A percentile compares a stretch with the other conserved stretches of the same genome.
These are phyloP conservation scores for Oenanthe oenanthe DNA, from an alignment of 2,113 vertebrate species.

Conservation along the genomic window DNA sequence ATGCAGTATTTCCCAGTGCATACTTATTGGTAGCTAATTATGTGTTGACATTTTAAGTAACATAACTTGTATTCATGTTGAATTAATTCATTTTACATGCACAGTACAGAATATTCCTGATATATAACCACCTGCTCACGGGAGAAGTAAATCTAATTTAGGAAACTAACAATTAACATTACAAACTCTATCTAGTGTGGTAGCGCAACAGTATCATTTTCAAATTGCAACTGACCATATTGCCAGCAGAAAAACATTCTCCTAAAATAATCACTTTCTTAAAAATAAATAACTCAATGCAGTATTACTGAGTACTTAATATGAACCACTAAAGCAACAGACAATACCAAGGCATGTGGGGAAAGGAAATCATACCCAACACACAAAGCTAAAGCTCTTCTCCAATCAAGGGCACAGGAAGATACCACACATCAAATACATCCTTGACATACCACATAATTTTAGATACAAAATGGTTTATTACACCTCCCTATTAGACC, in stretches of 20 bases:
- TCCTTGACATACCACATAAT: background rate
- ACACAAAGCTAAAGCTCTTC: background rate
- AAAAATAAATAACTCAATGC: background rate
- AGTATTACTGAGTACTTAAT: background rate
- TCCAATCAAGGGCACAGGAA: background rate
- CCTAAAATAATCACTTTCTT: background rate
- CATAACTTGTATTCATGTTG: background rate
- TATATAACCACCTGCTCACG: background rate
- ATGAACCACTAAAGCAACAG: background rate
- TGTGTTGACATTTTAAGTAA: background rate
- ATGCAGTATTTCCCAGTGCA: background rate
- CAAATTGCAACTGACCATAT: background rate
- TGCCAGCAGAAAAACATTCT: background rate
- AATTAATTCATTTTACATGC: background rate
- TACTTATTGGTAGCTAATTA: background rate
- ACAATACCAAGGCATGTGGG: background rate
- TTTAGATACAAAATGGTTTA: background rate
- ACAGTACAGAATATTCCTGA: background rate
- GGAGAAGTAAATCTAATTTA: background rate
- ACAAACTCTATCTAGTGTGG: background rate
- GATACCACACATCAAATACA: background rate
- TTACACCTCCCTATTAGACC: background rate
- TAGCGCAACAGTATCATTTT: background rate
- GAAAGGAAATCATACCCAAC: background rate
- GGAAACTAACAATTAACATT: conserved; percentile 14